These are phyloP conservation scores for Hymenochirus boettgeri DNA, from an alignment of 2,113 vertebrate species.

Conservation along the genomic window DNA sequence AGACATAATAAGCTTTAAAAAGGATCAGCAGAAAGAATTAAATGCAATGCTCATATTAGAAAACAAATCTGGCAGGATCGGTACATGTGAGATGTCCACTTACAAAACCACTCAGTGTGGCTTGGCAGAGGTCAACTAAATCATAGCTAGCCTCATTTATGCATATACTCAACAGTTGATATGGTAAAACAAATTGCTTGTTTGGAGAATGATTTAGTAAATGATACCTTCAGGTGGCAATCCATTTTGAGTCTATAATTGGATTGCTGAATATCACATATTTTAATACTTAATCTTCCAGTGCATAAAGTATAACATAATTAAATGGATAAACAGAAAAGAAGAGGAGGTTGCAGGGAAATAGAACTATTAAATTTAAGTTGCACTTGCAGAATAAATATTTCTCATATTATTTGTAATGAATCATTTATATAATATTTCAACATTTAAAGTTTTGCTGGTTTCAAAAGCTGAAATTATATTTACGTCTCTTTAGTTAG, in stretches of 20 bases:
- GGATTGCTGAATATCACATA: slow-evolving; percentile 35
- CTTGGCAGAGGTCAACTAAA: neutral
- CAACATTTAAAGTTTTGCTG: too few species aligned
- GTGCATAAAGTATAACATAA: slow-evolving; percentile 24
- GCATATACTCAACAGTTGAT: slow-evolving; percentile 14
- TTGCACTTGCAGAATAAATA: slow-evolving; percentile 12
- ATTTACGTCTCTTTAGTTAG: too few species aligned
- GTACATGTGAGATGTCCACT: too few species aligned
- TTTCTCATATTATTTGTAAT: neutral
- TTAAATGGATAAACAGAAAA: slow-evolving; percentile 34
- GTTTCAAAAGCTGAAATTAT: too few species aligned
- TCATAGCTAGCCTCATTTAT: slow-evolving; percentile 24
- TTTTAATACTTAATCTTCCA: slow-evolving; percentile 24
- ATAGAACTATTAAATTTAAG: slow-evolving; percentile 5
- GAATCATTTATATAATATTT: too few species aligned
- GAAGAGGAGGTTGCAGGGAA: neutral
- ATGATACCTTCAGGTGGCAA: slow-evolving; percentile 24
- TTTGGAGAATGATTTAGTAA: slow-evolving; percentile 37
- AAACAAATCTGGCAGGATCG: too few species aligned
- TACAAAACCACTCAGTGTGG: too few species aligned
- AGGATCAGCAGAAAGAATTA: too few species aligned
- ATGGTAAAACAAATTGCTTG: slow-evolving; percentile 28
- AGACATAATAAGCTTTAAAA: too few species aligned
- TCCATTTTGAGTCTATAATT: slow-evolving; percentile 21
- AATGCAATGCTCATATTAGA: too few species aligned